Evolutionary conservation across 2,888 invertebrate genomes (phyloP).

Genomic region (Andrena fulva): DNA sequence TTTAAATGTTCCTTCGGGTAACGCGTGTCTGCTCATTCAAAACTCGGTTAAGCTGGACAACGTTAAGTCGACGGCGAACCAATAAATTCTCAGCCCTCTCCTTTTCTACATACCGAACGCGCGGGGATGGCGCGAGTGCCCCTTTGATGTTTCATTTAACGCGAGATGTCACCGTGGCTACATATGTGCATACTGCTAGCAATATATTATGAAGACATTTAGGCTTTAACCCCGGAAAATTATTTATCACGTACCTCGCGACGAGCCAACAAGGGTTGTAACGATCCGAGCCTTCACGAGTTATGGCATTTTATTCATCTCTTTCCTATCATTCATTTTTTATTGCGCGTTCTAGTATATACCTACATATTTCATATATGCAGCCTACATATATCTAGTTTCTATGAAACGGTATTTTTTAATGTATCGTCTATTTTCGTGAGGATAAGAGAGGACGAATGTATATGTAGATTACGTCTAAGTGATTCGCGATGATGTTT

Average conservation of each 20-base stretch:
- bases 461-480: too few relatives aligned
- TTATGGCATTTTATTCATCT: background rate
- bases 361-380: too few relatives aligned
- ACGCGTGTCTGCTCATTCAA: slow-evolving; percentile 49
- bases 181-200: slow-evolving; percentile 32
- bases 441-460: too few relatives aligned
- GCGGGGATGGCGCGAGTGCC: slow-evolving; percentile 25
- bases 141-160: slow-evolving; percentile 51
- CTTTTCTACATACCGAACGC: slow-evolving; percentile 14
- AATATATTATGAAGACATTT: slow-evolving; percentile 10
- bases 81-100: slow-evolving; percentile 54
- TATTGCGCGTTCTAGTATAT: background rate
- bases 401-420: too few relatives aligned
- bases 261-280: background rate
- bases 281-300: background rate
- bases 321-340: background rate
- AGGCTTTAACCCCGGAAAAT: slow-evolving; percentile 9
- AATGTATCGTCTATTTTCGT: too few relatives aligned
- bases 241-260: slow-evolving; percentile 20
- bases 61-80: slow-evolving; percentile 52
- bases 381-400: too few relatives aligned
- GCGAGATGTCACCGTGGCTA: slow-evolving; percentile 10
- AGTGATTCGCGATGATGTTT: too few relatives aligned
- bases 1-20: slow-evolving; percentile 31
- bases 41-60: slow-evolving; percentile 53